Evolutionary conservation across 1,140 invertebrate species (phyloP).

Genomic region (Limonius californicus): DNA sequence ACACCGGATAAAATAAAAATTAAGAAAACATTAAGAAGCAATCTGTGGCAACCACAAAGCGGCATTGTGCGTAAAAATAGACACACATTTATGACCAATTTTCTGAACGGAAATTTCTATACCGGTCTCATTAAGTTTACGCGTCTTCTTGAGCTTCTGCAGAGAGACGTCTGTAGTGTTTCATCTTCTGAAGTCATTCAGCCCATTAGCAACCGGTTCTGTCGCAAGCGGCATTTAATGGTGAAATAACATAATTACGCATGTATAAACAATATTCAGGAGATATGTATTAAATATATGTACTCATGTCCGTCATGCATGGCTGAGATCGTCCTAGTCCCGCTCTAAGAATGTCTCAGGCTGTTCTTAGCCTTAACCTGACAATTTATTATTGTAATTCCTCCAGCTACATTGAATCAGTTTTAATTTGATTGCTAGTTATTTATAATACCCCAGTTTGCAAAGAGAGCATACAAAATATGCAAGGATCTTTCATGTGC

Average conservation of each 20-base stretch:
- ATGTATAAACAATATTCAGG: slow-evolving; percentile 16
- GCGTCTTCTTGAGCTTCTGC: not conserved
- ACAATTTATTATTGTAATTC: slow-evolving; percentile 11
- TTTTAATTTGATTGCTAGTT: not conserved
- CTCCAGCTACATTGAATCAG: not conserved
- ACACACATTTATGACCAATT: too few species aligned
- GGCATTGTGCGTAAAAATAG: too few species aligned
- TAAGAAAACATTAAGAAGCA: not conserved
- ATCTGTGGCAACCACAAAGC: not conserved
- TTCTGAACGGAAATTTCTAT: not conserved
- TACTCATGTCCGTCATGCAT: slow-evolving; percentile 1
- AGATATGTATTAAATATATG: slow-evolving; percentile 7
- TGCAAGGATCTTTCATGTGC: too few species aligned
- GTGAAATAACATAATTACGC: slow-evolving; percentile 18
- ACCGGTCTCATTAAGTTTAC: slow-evolving; percentile 3
- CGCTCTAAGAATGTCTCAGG: not conserved
- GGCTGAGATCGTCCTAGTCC: slow-evolving; percentile 7
- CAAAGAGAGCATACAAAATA: too few species aligned
- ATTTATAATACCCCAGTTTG: too few species aligned
- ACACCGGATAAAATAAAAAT: too few species aligned
- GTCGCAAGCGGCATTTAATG: slow-evolving; percentile 11
- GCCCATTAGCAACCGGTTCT: slow-evolving; percentile 8
- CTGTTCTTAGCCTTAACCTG: slow-evolving; percentile 10
- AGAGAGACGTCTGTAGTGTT: not conserved
- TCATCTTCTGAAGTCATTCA: not conserved